Evolutionary conservation across 2,888 invertebrate species (phyloP), one percentile per base, ranked within the genome.

Genomic region (Periphyllus acericola): DNA sequence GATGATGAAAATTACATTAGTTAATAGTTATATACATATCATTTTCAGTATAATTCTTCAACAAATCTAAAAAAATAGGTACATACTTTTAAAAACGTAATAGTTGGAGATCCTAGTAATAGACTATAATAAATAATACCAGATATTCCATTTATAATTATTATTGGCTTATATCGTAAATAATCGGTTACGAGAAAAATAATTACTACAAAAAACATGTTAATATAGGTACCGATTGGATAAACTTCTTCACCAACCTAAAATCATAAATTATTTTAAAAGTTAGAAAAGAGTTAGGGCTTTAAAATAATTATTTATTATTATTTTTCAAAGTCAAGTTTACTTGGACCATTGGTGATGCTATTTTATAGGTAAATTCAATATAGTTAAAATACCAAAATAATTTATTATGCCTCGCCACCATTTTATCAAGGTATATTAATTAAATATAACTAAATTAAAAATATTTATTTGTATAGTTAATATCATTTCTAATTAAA

Each of bases 121-220:
- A 97, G 93, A 2, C 93, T 91, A 93, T 95, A 98, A 17, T 97
- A 94, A 25, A 93, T 91, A 74, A 96, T 94, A 34, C 97, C 97
- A 25, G 94, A 93, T 89, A 94, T 81, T 90, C 95, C 96, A 90
- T 97, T 95, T 32, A 96, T 91, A 88, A 98, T 93, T 84, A 98
- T 96, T 19, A 98, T 93, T 19, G 97, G 96, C 91, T 97, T 98
- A 92, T 98, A 98, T 90, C 96, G 93, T 85, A 94, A 91, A 85
- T 96, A 94, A 92, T 97, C 98, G 0, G 97, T 97, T 83, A 97
- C 92, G 68, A 98, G 92, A 91, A 98, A 97, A 11, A 97, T 94
- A 2, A 96, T 91, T 60, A 97, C 93, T 71, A 96, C 92, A 84
- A 95, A 94, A 0, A 94, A 93, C 90, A 98, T 92, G 91, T 96